Base-by-base conservation (phyloP, 1,140 invertebrate genomes). In the Homarus americanus region DNA sequence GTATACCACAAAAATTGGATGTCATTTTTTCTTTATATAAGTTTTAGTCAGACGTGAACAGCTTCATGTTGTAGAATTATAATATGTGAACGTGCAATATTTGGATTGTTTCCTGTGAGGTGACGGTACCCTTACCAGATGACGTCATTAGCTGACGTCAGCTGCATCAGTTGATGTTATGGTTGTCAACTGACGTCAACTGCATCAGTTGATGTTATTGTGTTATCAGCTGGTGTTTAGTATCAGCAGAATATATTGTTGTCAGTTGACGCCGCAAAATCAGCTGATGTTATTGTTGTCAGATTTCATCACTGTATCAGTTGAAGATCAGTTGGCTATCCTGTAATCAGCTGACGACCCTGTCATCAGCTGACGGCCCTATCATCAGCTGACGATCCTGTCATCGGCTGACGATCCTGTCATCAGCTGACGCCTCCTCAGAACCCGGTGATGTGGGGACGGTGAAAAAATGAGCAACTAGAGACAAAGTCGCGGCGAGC, bases 371-470 rank as follows among this genome's bases (percentile, higher is more conserved):
- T 69, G n/a, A 32, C 32, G 63, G 3, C 4, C 28, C n/a, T 69
- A 4, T 32, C 32, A 20, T 32, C 63, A 69, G 63, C 24, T 69
- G 63, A 32, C 32, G 63, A 3, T n/a, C 3, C 58, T 63, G 58
- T 20, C 24, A 2, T 24, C 58, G 24, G 12, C 3, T 63, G 58
- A 63, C 20, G 58, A 4, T 5, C 4, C 2, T 69, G 63, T 49
- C 63, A 9, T 1, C 28, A 79, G 40, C 76, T 69, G 4, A 28
- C 28, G 28, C 0, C 5, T 9, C 63, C 63, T 69, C 63, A 69
- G n/a, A 69, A 28, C 63, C 63, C 63, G 63, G 63, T 69, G 63
- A 69, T 69, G n/a, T 69, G 63, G 63, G 63, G 28, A 9, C 63
- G 63, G 63, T 32, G n/a, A 32, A 32, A 7, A 69, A 49, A 15